Conservation (phyloP, 2,113 vertebrate genomes). For the Micronycteris hirsuta region DNA sequence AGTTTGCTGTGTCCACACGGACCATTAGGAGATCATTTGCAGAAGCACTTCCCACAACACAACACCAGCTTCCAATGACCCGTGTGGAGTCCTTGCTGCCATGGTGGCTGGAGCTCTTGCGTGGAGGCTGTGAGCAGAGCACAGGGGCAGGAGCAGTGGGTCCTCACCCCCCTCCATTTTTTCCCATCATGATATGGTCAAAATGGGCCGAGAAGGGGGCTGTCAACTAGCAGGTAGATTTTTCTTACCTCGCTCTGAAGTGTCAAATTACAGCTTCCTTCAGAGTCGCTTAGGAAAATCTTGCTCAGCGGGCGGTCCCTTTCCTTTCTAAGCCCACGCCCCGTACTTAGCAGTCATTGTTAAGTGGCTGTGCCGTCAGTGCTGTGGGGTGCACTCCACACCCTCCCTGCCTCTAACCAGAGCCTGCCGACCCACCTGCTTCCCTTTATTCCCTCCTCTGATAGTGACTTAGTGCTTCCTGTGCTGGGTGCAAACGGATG, state of each 20-base stretch:
- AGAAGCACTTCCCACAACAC: neutral
- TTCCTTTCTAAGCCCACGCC: conserved; percentile 20
- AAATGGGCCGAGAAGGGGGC: neutral
- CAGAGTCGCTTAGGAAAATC: conserved; percentile 4
- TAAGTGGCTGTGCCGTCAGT: neutral
- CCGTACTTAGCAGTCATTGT: conserved; percentile 32
- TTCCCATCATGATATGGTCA: neutral
- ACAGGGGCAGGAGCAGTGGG: neutral
- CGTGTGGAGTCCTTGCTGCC: accelerated
- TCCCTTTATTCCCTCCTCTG: neutral
- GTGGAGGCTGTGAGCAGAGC: neutral
- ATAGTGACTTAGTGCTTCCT: neutral
- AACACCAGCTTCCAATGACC: neutral
- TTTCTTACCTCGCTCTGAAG: neutral
- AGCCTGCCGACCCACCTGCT: neutral
- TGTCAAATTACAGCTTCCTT: conserved; percentile 20
- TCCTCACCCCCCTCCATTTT: too few relatives aligned
- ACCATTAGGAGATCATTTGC: neutral
- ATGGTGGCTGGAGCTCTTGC: neutral
- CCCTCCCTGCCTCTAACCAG: neutral
- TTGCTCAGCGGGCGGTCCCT: conserved; percentile 5
- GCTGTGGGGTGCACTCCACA: neutral
- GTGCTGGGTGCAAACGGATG: neutral
- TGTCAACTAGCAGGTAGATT: neutral
- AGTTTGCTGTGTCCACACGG: neutral